Percentiles rank a stretch among this genome's conserved stretches.
Conservation (phyloP, 2,797 vertebrate species). For the Cyprinodon diabolis region DNA sequence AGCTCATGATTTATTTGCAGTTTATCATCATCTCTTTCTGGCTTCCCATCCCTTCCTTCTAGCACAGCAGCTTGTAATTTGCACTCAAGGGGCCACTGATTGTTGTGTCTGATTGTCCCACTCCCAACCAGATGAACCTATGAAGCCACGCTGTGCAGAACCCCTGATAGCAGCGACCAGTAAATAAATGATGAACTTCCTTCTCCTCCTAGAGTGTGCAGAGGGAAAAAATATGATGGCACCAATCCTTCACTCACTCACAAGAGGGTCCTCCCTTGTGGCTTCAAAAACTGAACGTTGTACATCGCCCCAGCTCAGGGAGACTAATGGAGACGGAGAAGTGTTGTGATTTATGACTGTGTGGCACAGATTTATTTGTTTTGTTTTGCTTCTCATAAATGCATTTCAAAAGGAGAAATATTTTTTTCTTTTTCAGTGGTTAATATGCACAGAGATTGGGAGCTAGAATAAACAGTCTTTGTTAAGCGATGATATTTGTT, state of each 20-base stretch:
- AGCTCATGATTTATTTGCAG: constrained; percentile 21
- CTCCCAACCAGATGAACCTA: constrained; percentile 28
- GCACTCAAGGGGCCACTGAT: constrained; percentile 21
- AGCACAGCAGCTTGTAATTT: constrained; percentile 31
- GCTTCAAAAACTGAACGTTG: constrained; percentile 18
- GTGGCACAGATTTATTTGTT: constrained; percentile 35
- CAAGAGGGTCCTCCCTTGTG: constrained; percentile 53
- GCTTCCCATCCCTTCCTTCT: constrained; percentile 14
- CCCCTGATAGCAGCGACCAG: constrained; percentile 30
- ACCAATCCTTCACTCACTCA: constrained; percentile 74
- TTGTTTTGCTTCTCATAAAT: constrained; percentile 33
- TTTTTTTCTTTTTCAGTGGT: constrained; percentile 19
- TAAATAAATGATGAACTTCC: constrained; percentile 69
- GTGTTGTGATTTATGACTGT: constrained; percentile 25
- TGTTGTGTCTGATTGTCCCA: constrained; percentile 43
- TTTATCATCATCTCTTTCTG: constrained; percentile 30
- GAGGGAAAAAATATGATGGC: constrained; percentile 41
- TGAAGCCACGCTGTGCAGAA: constrained; percentile 8
- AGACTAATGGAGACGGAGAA: constrained; percentile 36
- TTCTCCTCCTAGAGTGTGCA: constrained; percentile 55
- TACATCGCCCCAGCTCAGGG: constrained; percentile 16
- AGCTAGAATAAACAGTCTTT: constrained; percentile 32
- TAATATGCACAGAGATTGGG: constrained; percentile 12
- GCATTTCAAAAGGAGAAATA: constrained; percentile 31
- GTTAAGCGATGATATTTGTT: constrained; percentile 3